phyloP scores from a whole-genome alignment of 2,113 vertebrate genomes.

The Phoxinus phoxinus region DNA sequence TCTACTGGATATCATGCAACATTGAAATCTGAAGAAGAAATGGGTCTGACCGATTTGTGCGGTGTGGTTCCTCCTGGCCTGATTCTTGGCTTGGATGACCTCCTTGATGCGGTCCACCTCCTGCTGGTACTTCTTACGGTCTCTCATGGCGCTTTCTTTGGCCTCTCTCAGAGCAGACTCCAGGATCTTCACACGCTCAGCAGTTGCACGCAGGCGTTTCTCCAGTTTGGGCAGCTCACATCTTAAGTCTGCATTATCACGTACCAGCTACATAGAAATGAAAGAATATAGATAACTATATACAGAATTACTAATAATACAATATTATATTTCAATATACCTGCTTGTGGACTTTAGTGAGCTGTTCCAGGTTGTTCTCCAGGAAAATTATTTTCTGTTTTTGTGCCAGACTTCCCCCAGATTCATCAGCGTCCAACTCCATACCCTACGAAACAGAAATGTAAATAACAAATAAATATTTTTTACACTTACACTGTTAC shows the following conservation, averaged over 20 bases:
- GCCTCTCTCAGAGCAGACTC: constrained; percentile 87
- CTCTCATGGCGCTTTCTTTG: constrained; percentile 88
- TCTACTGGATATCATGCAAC: constrained; percentile 34
- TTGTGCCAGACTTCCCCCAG: constrained; percentile 85
- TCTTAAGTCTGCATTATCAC: constrained; percentile 89
- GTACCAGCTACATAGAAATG: constrained; percentile 76
- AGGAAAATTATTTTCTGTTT: constrained; percentile 93
- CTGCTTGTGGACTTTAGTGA: constrained; percentile 93
- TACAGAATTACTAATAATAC: neutral
- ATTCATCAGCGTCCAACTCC: constrained; percentile 86
- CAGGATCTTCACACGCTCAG: constrained; percentile 86
- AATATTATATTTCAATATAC: constrained; percentile 60
- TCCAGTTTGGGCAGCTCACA: constrained; percentile 91
- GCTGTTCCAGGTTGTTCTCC: constrained; percentile 91
- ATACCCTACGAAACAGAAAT: too few relatives aligned
- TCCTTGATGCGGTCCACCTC: constrained; percentile 93
- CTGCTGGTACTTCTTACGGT: constrained; percentile 89
- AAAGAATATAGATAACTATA: neutral
- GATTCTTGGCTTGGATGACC: constrained; percentile 86
- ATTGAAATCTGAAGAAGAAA: neutral
- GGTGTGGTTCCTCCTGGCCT: constrained; percentile 83
- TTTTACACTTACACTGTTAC: too few relatives aligned
- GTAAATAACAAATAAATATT: too few relatives aligned
- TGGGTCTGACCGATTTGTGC: constrained; percentile 83
- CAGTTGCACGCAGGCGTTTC: constrained; percentile 87